Percentiles rank a stretch among this genome's conserved stretches.
phyloP scores from a whole-genome alignment of 2,113 vertebrate species.

The Salvelinus namaycush region DNA sequence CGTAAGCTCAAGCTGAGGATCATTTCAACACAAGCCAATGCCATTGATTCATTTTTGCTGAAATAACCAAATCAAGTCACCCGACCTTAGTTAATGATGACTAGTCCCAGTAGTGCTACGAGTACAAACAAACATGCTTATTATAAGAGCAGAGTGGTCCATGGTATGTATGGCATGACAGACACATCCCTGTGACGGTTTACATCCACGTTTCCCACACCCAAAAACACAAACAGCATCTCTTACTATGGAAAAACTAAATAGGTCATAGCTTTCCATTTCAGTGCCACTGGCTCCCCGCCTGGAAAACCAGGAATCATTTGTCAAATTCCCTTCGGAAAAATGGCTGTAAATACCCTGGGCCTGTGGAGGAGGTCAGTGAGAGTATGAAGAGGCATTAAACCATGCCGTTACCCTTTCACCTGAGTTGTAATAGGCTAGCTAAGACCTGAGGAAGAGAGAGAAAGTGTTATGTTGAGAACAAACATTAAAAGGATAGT shows the following conservation, averaged over 20 bases:
- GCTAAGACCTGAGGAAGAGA: background rate
- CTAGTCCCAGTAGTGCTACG: background rate
- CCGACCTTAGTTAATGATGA: background rate
- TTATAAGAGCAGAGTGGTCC: background rate
- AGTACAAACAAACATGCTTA: constrained; percentile 6
- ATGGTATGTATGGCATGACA: constrained; percentile 16
- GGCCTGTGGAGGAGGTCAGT: constrained; percentile 17
- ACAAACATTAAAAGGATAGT: no score
- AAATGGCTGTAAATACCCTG: constrained; percentile 51
- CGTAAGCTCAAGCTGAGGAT: no score
- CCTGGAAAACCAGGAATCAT: constrained; percentile 65
- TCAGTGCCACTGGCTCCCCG: constrained; percentile 57
- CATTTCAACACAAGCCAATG: no score
- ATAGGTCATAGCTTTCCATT: constrained; percentile 52
- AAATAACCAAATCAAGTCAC: background rate
- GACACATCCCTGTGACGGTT: constrained; percentile 28
- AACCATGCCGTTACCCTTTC: constrained; percentile 16
- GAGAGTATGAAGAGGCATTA: constrained; percentile 16
- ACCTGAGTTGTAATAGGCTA: constrained; percentile 31
- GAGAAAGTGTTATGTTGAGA: background rate
- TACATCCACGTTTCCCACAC: constrained; percentile 51
- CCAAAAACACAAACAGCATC: constrained; percentile 40
- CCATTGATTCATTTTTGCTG: no score
- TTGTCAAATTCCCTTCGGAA: constrained; percentile 53
- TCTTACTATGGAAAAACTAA: constrained; percentile 58